Evolutionary conservation across 2,797 vertebrate species (phyloP), one percentile per base, ranked within the genome.

Genomic region (Sebastes dallii): DNA sequence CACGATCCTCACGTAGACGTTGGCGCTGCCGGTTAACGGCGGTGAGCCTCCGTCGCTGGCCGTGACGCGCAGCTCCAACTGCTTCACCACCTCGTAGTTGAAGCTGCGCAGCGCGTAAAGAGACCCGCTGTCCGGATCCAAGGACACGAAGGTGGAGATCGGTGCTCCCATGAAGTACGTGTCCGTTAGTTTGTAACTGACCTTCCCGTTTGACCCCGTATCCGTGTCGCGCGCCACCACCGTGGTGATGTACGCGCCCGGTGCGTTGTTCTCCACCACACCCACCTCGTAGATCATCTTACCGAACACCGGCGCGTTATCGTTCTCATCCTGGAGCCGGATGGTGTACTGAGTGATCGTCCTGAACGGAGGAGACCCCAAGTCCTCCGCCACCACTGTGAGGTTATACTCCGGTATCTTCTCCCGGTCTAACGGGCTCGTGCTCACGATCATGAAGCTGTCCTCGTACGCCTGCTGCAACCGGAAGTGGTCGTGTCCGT

Each of bases 391-490:
- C 85, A 98, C 96, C 30, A 98, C 95, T 0, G 98, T 99, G 62
- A 99, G 95, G 94, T 99, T 99, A 69, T 99, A 99, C 72, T 98
- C 97, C 0, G 97, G 89, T 42, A 97, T 96, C 74, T 95, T 97
- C 83, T 99, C 97, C 0, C 97, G 95, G 93, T 98, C 98, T 14
- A 98, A 82, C 0, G 96, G 93, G 0, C 95, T 95, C 0, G 97
- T 96, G 20, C 97, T 99, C 75, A 99, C 96, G 0, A 99, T 96
- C 96, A 99, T 97, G 92, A 97, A 98, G 95, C 97, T 98, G 96
- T 97, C 97, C 50, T 97, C 97, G 0, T 99, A 98, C 75, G 97
- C 98, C 30, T 97, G 97, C 95, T 98, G 98, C 84, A 98, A 94
- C 56, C 97, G 81, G 2, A 99, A 99, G 94, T 98, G 97, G 67